These are phyloP conservation scores for Ptilorrhoa leucosticta DNA, from an alignment of 2,113 vertebrate genomes.

Conservation along the genomic window DNA sequence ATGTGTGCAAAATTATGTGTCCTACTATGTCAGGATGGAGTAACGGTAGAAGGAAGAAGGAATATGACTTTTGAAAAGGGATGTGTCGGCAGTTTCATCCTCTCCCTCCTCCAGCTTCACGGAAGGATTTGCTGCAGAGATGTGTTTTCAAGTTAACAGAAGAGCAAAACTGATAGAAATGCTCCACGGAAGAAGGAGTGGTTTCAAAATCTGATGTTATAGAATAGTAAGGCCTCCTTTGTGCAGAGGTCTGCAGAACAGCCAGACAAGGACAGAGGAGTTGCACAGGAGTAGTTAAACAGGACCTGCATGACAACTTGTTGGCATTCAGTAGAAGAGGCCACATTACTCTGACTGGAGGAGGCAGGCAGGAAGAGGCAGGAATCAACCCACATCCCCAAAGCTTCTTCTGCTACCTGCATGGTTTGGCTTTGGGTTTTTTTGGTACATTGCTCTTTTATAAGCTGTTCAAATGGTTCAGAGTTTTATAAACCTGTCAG, in stretches of 20 bases:
- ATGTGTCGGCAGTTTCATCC: not conserved
- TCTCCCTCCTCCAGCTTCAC: not conserved
- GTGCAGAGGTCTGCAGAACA: not conserved
- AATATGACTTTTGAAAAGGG: not conserved
- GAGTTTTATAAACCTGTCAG: not conserved
- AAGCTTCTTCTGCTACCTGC: not conserved
- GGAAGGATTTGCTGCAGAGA: not conserved
- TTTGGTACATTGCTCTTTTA: not conserved
- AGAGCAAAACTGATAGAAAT: not conserved
- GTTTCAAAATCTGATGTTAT: not conserved
- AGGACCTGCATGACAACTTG: not conserved
- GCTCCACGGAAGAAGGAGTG: not conserved
- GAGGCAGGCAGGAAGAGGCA: not conserved
- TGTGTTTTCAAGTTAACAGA: not conserved
- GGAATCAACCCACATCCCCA: not conserved
- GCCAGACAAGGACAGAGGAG: not conserved
- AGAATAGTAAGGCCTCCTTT: not conserved
- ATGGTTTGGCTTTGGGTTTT: not conserved
- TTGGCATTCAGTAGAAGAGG: not conserved
- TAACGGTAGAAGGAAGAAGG: not conserved
- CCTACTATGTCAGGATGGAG: not conserved
- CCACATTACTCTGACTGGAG: not conserved
- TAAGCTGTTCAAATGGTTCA: not conserved
- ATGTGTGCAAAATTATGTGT: not conserved
- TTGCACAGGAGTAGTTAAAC: not conserved